Conservation (phyloP, 2,113 vertebrate species). For the Xenopus borealis region DNA sequence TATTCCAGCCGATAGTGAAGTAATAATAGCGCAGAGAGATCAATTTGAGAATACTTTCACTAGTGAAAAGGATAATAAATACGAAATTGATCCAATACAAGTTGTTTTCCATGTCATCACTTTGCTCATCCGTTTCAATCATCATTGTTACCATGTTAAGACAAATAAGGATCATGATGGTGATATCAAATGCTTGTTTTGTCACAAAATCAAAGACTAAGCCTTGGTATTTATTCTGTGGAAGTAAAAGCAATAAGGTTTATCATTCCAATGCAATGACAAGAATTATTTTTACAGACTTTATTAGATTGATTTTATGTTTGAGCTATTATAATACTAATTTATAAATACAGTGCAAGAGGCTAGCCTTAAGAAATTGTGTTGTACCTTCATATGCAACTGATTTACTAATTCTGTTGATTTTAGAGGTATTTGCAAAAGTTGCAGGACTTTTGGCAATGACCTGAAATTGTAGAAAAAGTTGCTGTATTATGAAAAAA, state of each 20-base stretch:
- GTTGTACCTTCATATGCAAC: too few species aligned
- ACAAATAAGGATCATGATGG: conserved; percentile 90
- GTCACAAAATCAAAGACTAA: conserved; percentile 87
- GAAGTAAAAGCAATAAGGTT: background rate
- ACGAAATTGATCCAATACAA: conserved; percentile 76
- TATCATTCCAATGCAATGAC: too few species aligned
- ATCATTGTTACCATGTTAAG: conserved; percentile 98
- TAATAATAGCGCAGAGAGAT: conserved; percentile 87
- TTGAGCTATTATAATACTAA: too few species aligned
- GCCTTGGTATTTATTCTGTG: conserved; percentile 89
- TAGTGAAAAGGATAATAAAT: conserved; percentile 86
- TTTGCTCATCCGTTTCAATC: conserved; percentile 85
- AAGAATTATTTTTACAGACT: too few species aligned
- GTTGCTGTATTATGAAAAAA: too few species aligned
- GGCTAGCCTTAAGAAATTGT: too few species aligned
- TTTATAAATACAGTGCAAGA: too few species aligned
- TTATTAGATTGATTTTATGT: too few species aligned
- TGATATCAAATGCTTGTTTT: conserved; percentile 87
- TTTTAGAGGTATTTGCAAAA: too few species aligned
- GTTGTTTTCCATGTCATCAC: background rate
- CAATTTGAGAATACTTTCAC: conserved; percentile 90
- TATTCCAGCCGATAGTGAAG: conserved; percentile 93
- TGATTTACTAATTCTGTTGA: too few species aligned
- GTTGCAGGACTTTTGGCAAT: too few species aligned
- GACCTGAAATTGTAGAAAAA: too few species aligned